Conservation (phyloP, 1,140 invertebrate genomes). For the Diabrotica undecimpunctata region DNA sequence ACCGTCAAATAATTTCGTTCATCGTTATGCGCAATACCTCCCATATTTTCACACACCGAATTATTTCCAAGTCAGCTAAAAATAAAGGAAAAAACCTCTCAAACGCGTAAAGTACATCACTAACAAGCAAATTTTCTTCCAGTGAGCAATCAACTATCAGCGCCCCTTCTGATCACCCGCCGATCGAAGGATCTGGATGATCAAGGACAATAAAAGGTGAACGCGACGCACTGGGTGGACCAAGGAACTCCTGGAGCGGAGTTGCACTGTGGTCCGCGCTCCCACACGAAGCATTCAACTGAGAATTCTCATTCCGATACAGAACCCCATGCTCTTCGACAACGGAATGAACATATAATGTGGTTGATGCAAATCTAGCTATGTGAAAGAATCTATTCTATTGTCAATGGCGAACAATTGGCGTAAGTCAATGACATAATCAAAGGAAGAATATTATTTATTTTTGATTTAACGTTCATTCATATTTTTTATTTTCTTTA, state of each 20-base stretch:
- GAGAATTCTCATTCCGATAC: slow-evolving; percentile 37
- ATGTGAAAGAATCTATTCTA: too few species aligned
- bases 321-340: not conserved
- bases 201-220: not conserved
- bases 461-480: too few species aligned
- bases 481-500: too few species aligned
- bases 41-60: not conserved
- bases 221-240: not conserved
- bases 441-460: too few species aligned
- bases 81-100: not conserved
- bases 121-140: not conserved
- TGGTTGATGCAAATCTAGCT: too few species aligned
- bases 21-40: slow-evolving; percentile 2
- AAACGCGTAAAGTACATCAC: not conserved
- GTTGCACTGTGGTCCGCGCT: slow-evolving; percentile 34
- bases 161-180: not conserved
- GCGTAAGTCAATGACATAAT: too few species aligned
- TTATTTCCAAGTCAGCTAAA: not conserved
- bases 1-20: not conserved
- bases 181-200: not conserved
- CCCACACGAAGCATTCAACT: slow-evolving; percentile 39
- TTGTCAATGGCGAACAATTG: too few species aligned
- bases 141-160: not conserved
- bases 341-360: too few species aligned
- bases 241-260: slow-evolving; percentile 14